A percentile compares a stretch with the other conserved stretches of the same genome.
These are phyloP conservation scores for Ligdia adustata DNA, from an alignment of 2,888 invertebrate species.

Conservation along the genomic window DNA sequence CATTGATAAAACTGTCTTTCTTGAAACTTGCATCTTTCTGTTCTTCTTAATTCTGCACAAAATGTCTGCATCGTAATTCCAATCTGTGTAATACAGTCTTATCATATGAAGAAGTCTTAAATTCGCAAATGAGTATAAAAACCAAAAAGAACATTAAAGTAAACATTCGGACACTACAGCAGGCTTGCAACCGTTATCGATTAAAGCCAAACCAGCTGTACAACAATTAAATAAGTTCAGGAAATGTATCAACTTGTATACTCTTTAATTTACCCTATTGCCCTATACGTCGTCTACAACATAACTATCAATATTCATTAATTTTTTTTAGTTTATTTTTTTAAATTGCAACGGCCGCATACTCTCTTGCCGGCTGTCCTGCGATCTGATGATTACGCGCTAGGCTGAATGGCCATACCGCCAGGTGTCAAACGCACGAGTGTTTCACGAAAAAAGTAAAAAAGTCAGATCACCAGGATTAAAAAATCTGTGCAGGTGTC, in stretches of 20 bases:
- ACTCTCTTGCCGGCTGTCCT: constrained; percentile 42
- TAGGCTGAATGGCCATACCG: constrained; percentile 69
- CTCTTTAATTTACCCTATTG: constrained; percentile 50
- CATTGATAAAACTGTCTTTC: too few species aligned
- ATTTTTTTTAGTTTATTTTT: constrained; percentile 37
- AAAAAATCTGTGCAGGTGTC: constrained; percentile 81
- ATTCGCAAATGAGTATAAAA: too few species aligned
- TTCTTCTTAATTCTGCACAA: too few species aligned
- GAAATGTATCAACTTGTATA: constrained; percentile 40
- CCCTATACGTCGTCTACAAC: constrained; percentile 34
- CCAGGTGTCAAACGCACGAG: constrained; percentile 72
- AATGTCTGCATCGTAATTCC: too few species aligned
- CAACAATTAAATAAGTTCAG: constrained; percentile 48
- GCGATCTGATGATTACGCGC: constrained; percentile 51
- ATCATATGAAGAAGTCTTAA: too few species aligned
- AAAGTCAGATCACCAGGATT: constrained; percentile 63
- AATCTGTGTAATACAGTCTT: too few species aligned
- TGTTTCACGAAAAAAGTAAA: constrained; percentile 66
- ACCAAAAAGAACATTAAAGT: constrained; percentile 4
- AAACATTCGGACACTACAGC: constrained; percentile 7
- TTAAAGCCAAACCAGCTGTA: constrained; percentile 41
- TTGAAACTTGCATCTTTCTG: too few species aligned
- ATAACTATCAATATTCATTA: constrained; percentile 54
- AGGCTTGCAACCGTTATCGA: constrained; percentile 27
- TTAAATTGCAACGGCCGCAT: constrained; percentile 59